Evolutionary conservation across 1,140 invertebrate species (phyloP), one percentile per base, ranked within the genome.

Genomic region (Papilio polyxenes): DNA sequence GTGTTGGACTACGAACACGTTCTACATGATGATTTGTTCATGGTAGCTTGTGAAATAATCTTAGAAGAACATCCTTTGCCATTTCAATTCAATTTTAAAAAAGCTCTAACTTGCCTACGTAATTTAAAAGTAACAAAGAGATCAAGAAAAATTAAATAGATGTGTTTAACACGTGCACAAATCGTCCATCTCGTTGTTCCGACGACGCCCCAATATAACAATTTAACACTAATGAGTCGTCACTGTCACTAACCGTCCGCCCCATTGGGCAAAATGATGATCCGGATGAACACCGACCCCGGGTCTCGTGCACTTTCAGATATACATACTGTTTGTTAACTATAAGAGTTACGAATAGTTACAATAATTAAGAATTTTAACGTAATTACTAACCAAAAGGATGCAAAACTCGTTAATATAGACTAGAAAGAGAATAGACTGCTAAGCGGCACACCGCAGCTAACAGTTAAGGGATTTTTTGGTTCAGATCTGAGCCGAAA

Each of bases 211-310:
- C 84, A 83, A 74, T 78, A 85, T 82, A 88, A 87, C 87, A 86
- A 88, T 88, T 82, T 85, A 82, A 82, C 82, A 77, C 75, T 92
- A 92, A 92, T 90, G 91, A 92, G 87, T 89, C 86, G 86, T 91
- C 90, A 91, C 81, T 86, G 91, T 91, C 91, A 88, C 74, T 13
- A 81, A 76, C 80, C 85, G 76, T 81, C 85, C 86, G 85, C 88
- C 87, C 88, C 81, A 65, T 80, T 65, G 79, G 69, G 74, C 81
- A 80, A 88, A 88, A 86, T 86, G 89, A 90, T 81, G 86, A 86
- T 86, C 82, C 81, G 77, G 81, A 81, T 75, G 80, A 80, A 85
- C 82, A 83, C 81, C 82, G 76, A 83, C 84, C 84, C 84, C 72
- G 81, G n/a, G 37, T n/a, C 40, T 75, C n/a, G 31, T 31, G 40